Evolutionary conservation across 2,797 vertebrate genomes (phyloP).

Genomic region (Arremon brunneinucha): DNA sequence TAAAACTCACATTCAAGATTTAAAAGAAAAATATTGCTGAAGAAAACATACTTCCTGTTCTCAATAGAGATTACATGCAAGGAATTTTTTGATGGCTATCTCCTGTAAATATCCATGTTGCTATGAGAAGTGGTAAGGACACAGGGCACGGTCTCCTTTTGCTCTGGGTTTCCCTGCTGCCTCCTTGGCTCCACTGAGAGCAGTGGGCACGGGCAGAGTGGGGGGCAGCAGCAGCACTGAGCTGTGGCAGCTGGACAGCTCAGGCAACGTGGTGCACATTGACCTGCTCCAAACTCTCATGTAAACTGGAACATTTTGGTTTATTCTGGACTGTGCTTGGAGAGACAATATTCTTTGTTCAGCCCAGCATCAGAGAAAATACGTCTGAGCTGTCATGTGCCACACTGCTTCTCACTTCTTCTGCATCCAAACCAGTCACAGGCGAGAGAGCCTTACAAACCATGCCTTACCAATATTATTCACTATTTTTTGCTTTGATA

Average conservation of each 20-base stretch:
- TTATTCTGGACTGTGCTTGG: neutral
- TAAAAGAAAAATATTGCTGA: no score
- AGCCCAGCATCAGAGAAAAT: neutral
- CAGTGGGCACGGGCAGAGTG: neutral
- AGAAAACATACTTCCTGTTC: neutral
- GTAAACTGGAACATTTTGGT: fast-evolving
- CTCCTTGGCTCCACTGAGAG: neutral
- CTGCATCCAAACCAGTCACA: neutral
- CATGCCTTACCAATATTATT: neutral
- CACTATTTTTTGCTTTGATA: neutral
- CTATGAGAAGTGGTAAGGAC: neutral
- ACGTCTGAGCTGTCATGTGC: neutral
- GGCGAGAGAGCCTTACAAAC: neutral
- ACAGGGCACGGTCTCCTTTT: fast-evolving
- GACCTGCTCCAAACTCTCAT: neutral
- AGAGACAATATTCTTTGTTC: fast-evolving
- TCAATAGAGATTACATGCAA: neutral
- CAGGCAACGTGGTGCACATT: fast-evolving
- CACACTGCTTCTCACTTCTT: neutral
- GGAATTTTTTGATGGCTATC: neutral
- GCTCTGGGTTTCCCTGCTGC: neutral
- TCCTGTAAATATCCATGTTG: neutral
- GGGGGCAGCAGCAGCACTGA: neutral
- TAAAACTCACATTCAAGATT: neutral
- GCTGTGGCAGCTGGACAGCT: neutral